Percentiles rank a stretch among this genome's conserved stretches.
These are phyloP conservation scores for Cynodonichthys magdalenae DNA, from an alignment of 2,797 vertebrate genomes.

Conservation along the genomic window DNA sequence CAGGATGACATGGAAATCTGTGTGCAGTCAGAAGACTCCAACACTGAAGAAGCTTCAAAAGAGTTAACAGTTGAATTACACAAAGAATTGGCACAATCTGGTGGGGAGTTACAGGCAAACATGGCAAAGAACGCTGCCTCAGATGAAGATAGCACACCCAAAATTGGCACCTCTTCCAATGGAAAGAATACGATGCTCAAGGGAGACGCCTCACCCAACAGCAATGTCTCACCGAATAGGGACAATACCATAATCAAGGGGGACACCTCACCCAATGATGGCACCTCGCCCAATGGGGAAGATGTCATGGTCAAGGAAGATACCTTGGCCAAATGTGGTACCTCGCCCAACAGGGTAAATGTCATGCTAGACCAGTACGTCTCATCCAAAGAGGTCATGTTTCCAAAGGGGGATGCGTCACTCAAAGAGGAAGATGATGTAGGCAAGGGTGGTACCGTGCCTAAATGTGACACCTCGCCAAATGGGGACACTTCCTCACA, in stretches of 20 bases:
- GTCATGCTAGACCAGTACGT: not conserved
- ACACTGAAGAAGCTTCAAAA: slow-evolving; percentile 24
- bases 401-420: not conserved
- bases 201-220: too few relatives aligned
- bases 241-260: slow-evolving; percentile 8
- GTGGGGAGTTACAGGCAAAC: slow-evolving; percentile 16
- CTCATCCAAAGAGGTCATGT: not conserved
- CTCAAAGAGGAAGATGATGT: not conserved
- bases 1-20: slow-evolving; percentile 46
- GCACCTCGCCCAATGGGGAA: not conserved
- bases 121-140: too few relatives aligned
- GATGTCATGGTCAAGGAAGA: not conserved
- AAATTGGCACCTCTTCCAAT: too few relatives aligned
- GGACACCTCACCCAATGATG: not conserved
- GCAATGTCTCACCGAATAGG: not conserved
- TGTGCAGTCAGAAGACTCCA: slow-evolving; percentile 22
- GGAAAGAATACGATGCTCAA: not conserved
- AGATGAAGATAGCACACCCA: too few relatives aligned
- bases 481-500: not conserved
- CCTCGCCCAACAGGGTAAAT: not conserved
- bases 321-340: not conserved
- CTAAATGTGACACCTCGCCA: not conserved
- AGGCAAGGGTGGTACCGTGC: slow-evolving; percentile 16
- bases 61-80: slow-evolving; percentile 25
- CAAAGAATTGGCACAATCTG: slow-evolving; percentile 13